Evolutionary conservation across 1,140 invertebrate species (phyloP), one percentile per base, ranked within the genome.

Genomic region (Aleiodes sp.): DNA sequence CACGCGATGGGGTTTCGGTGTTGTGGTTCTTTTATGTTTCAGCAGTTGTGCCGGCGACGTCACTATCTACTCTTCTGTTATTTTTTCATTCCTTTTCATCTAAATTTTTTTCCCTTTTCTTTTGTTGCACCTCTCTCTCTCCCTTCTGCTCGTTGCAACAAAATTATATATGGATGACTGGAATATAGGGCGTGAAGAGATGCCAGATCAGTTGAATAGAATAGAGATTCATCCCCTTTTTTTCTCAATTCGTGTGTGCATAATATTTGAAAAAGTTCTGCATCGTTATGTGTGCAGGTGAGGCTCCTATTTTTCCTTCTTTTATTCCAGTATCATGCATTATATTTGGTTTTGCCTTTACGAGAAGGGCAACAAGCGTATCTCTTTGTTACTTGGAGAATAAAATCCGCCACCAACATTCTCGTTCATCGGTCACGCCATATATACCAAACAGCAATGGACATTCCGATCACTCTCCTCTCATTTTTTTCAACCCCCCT

Each of bases 131-230:
- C 37, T 26, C 19, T 29, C 19, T 7, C 37, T 29, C 12, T 29
- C 24, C 26, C 24, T n/a, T 29, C 24, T 12, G 16, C 31, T 62
- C 37, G 33, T 64, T 64, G 37, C 9, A 12, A 12, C 37, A 26
- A 24, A 21, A 24, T 35, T 64, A 64, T 64, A 43, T 64, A 39
- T 52, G 41, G 24, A 52, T 52, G 37, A 46, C 60, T 43, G 21
- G 39, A 64, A 64, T 46, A 64, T 64, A 33, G 62, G 29, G 19
- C 41, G 35, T 35, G 33, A 62, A 33, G 33, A 29, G n/a, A 9
- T 28, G 7, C 8, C 29, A 52, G 41, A 52, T 65, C 63, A 29
- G 41, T 29, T 65, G 63, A 65, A 65, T 65, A 65, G 63, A 65
- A 65, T 65, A 65, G 63, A 65, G 52, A 65, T 52, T 52, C 63